Evolutionary conservation across 1,140 invertebrate species (phyloP), one percentile per base, ranked within the genome.

Genomic region (Listronotus bonariensis): DNA sequence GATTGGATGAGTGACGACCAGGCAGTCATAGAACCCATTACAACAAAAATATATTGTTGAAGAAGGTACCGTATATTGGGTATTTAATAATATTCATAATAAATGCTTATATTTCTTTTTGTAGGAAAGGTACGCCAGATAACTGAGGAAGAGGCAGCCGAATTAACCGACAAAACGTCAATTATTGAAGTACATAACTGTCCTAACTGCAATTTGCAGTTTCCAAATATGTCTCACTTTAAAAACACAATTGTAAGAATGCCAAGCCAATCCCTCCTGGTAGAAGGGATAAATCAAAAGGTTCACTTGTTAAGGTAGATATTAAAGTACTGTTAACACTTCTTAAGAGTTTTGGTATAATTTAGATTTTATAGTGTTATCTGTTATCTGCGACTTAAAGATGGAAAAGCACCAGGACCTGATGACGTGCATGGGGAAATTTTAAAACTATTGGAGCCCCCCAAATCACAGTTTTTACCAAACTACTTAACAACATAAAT

Each of bases 1-100:
- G 83, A 84, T 68, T 84, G 82, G 82, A 48, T 17, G 15, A 17
- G 11, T 41, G 32, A 58, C 12, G 43, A 58, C 12, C 17, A n/a
- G 26, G 42, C 46, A 58, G 41, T 31, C 4, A 14, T 43, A 31
- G 12, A 11, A 34, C 60, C 60, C 14, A 40, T 38, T 31, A 55
- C 52, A 20, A 46, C 60, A 14, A 54, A n/a, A 63, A 55, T 63
- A 63, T 63, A 48, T 63, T 48, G 15, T 63, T 38, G 60, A 63
- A 48, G 36, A 62, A 10, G 59, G 59, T 62, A 51, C 48, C 2
- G 3, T 18, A 20, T 18, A 20, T n/a, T 14, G 43, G 9, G 10
- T 10, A 40, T 36, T 20, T 38, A 17, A 31, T 18, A 18, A 26
- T 26, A 5, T 26, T 26, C 20, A 3, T 26, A 26, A 26, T 26